These are phyloP conservation scores for Steinernema scapterisci DNA, from an alignment of 2,888 invertebrate species.

Conservation along the genomic window DNA sequence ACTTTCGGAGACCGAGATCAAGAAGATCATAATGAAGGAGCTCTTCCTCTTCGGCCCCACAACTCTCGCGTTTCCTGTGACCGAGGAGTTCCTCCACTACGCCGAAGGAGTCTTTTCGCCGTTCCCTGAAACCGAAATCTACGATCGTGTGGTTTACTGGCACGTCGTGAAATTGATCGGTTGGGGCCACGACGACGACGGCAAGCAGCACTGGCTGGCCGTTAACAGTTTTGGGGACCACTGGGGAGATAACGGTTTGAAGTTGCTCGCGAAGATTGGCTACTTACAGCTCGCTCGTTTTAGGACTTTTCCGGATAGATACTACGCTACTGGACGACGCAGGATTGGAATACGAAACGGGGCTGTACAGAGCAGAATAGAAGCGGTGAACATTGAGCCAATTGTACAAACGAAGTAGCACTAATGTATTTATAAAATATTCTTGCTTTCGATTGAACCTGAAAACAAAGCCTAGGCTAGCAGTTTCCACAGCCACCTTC, in stretches of 20 bases:
- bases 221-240: conserved; percentile 63
- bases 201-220: conserved; percentile 61
- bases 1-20: conserved; percentile 49
- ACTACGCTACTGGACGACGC: conserved; percentile 62
- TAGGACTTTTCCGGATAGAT: conserved; percentile 64
- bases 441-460: no score
- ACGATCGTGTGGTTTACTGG: conserved; percentile 65
- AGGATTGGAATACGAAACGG: conserved; percentile 65
- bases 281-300: conserved; percentile 9
- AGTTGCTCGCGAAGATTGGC: not conserved
- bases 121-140: conserved; percentile 59
- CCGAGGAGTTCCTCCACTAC: conserved; percentile 66
- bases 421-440: conserved; percentile 11
- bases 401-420: not conserved
- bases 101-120: conserved; percentile 63
- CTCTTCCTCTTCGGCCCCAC: conserved; percentile 61
- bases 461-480: no score
- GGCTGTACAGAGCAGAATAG: conserved; percentile 38
- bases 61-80: conserved; percentile 66
- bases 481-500: no score
- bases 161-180: conserved; percentile 65
- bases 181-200: conserved; percentile 62
- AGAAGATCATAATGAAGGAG: conserved; percentile 62
- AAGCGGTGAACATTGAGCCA: not conserved
- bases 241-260: conserved; percentile 66